Conservation (phyloP, 2,888 invertebrate species). For the Molanna angustata region DNA sequence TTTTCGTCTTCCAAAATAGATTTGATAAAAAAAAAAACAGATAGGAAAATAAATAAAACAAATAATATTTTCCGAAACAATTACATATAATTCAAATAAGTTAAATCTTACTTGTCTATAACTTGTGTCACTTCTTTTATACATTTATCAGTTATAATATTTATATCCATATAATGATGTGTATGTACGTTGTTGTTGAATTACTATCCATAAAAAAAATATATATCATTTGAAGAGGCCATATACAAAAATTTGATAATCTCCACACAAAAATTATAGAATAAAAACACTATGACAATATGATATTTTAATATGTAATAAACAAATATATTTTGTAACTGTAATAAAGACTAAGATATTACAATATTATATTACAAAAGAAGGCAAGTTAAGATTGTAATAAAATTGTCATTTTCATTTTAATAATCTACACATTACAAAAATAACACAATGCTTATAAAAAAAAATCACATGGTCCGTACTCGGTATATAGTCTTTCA, state of each 20-base stretch:
- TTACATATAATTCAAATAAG: constrained; percentile 21
- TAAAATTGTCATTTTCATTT: neutral
- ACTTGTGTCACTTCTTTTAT: constrained; percentile 1
- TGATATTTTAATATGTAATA: neutral
- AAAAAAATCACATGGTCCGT: too few relatives aligned
- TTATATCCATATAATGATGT: constrained; percentile 8
- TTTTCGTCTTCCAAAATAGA: too few relatives aligned
- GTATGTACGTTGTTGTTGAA: constrained; percentile 8
- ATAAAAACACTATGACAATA: too few relatives aligned
- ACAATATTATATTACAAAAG: neutral
- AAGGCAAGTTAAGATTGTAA: neutral
- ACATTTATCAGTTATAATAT: constrained; percentile 5
- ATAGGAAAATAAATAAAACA: constrained; percentile 18
- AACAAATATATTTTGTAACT: neutral
- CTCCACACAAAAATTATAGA: constrained; percentile 7
- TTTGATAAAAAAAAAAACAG: too few relatives aligned
- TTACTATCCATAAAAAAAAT: too few relatives aligned
- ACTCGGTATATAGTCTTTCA: too few relatives aligned
- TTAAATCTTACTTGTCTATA: constrained; percentile 13
- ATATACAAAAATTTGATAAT: constrained; percentile 8
- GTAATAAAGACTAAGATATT: neutral
- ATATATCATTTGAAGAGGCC: too few relatives aligned
- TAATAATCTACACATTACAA: neutral
- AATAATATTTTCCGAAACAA: constrained; percentile 12
- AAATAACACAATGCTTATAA: neutral